These are phyloP conservation scores for Spicauda simplicius DNA, from an alignment of 2,888 invertebrate genomes.

Conservation along the genomic window DNA sequence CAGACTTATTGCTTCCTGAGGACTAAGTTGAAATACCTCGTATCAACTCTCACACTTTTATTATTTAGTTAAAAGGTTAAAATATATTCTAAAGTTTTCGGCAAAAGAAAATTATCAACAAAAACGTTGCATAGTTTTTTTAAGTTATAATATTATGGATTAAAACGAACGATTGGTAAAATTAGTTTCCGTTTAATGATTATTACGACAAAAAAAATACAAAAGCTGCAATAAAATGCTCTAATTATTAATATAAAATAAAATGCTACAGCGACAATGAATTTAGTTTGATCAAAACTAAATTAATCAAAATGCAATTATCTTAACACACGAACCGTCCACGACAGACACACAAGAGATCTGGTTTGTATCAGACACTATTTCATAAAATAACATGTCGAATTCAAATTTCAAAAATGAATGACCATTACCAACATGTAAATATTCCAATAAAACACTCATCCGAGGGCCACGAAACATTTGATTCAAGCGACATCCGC, in stretches of 20 bases:
- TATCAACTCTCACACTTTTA: too few relatives aligned
- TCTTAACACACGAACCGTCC: neutral
- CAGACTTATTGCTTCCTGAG: too few relatives aligned
- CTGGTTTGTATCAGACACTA: neutral
- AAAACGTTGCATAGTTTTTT: too few relatives aligned
- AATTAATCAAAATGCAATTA: slow-evolving; percentile 15
- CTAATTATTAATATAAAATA: slow-evolving; percentile 13
- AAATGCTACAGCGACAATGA: slow-evolving; percentile 5
- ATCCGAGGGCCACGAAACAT: too few relatives aligned
- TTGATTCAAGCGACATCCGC: too few relatives aligned
- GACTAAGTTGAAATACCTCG: too few relatives aligned
- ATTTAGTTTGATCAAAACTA: slow-evolving; percentile 11
- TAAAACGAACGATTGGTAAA: slow-evolving; percentile 28
- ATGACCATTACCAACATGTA: too few relatives aligned
- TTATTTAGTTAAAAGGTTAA: too few relatives aligned
- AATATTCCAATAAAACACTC: too few relatives aligned
- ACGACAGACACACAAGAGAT: neutral
- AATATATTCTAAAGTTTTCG: too few relatives aligned
- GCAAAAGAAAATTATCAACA: too few relatives aligned
- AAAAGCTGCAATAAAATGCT: slow-evolving; percentile 43
- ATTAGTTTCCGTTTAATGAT: slow-evolving; percentile 30
- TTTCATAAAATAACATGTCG: neutral
- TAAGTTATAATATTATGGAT: neutral
- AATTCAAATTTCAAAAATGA: too few relatives aligned
- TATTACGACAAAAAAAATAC: slow-evolving; percentile 30